phyloP scores from a whole-genome alignment of 1,140 invertebrate species.

The Caenorhabditis latens region DNA sequence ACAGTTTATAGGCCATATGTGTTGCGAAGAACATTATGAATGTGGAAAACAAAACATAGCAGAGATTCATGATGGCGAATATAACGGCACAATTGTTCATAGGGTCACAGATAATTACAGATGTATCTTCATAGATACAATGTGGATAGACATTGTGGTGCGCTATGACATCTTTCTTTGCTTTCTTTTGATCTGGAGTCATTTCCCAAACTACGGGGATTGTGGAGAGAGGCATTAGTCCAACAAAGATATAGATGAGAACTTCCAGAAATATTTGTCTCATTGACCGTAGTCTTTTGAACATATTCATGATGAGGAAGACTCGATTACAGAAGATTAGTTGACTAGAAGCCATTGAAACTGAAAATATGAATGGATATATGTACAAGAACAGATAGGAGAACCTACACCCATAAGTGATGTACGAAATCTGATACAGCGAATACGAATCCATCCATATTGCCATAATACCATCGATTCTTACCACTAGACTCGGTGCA shows the following conservation, averaged over 20 bases:
- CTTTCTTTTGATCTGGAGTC: neutral
- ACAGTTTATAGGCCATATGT: neutral
- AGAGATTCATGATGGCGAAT: neutral
- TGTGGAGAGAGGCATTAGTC: neutral
- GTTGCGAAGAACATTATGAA: neutral
- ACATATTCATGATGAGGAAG: slow-evolving; percentile 18
- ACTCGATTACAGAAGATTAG: neutral
- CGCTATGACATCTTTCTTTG: neutral
- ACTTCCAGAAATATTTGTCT: neutral
- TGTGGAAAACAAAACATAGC: neutral
- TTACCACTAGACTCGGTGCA: neutral
- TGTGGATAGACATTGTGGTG: neutral
- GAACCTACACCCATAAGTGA: neutral
- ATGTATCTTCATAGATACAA: neutral
- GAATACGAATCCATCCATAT: neutral
- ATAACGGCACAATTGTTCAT: neutral
- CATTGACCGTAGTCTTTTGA: neutral
- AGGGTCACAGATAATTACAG: neutral
- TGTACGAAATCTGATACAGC: neutral
- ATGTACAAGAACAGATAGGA: too few relatives aligned
- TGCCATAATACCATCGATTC: neutral
- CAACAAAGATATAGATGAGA: neutral
- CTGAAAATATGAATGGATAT: neutral
- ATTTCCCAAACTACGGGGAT: neutral
- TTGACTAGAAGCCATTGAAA: neutral